Conservation (phyloP, 2,888 invertebrate genomes). For the Leptopilina myrica region DNA sequence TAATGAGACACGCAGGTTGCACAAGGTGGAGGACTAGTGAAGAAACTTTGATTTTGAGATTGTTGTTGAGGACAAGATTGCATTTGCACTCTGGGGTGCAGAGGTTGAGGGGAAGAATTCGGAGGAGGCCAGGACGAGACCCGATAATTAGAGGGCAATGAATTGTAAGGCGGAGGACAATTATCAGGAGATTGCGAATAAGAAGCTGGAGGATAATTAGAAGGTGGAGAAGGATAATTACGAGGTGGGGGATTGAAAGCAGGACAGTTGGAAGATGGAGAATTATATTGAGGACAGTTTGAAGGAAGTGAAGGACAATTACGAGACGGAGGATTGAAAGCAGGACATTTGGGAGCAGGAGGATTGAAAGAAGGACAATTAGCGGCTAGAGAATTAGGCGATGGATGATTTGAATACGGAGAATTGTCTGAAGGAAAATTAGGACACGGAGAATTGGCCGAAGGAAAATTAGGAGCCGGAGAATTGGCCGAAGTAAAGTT, state of each 20-base stretch:
- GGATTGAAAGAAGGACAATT: conserved; percentile 42
- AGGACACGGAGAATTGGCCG: not conserved
- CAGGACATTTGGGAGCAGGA: conserved; percentile 19
- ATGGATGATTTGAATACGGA: conserved; percentile 10
- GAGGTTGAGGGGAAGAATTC: conserved; percentile 28
- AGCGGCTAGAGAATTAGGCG: conserved; percentile 57
- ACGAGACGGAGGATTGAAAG: not conserved
- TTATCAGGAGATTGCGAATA: conserved; percentile 19
- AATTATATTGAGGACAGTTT: too few relatives aligned
- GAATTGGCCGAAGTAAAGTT: conserved; percentile 41
- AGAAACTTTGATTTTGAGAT: conserved; percentile 41
- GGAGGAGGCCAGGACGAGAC: conserved; percentile 42
- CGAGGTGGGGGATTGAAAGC: conserved; percentile 37
- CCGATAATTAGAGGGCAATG: not conserved
- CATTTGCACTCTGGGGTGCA: not conserved
- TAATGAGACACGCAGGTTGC: not conserved
- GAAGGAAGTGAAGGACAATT: conserved; percentile 43
- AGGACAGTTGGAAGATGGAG: too few relatives aligned
- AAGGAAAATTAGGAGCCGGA: not conserved
- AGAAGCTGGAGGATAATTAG: conserved; percentile 33
- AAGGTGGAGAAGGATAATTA: not conserved
- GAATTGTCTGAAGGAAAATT: conserved; percentile 39
- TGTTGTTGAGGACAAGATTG: conserved; percentile 71
- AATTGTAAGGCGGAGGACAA: conserved; percentile 4
- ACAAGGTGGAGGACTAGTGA: conserved; percentile 14